These are phyloP conservation scores for Parapsyche elsis DNA, from an alignment of 1,140 invertebrate genomes.

Conservation along the genomic window DNA sequence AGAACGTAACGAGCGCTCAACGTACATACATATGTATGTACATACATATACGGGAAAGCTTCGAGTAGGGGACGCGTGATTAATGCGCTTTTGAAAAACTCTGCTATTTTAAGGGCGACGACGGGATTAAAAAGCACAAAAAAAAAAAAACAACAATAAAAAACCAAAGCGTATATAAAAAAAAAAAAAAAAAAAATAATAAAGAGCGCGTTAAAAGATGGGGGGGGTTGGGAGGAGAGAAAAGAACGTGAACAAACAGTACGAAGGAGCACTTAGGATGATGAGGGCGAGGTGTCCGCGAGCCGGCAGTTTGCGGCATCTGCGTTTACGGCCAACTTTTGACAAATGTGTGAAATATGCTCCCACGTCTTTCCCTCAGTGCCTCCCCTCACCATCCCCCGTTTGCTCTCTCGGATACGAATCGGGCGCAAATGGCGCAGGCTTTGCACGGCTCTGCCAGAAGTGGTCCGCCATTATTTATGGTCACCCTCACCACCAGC, in stretches of 20 bases:
- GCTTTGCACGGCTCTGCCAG: constrained; percentile 40
- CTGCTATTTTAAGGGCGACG: neutral
- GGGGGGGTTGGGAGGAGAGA: neutral
- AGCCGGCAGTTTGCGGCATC: constrained; percentile 2
- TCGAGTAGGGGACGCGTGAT: neutral
- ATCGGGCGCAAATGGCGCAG: constrained; percentile 49
- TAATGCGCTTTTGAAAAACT: constrained; percentile 1
- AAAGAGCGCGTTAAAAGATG: neutral
- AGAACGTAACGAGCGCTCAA: too few relatives aligned
- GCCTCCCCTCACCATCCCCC: neutral
- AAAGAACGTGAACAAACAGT: neutral
- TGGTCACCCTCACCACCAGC: constrained; percentile 21
- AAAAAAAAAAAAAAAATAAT: constrained; percentile 4
- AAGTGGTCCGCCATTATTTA: constrained; percentile 51
- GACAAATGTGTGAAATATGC: constrained; percentile 55
- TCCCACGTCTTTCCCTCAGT: neutral
- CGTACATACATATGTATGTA: too few relatives aligned
- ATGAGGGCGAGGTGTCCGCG: neutral
- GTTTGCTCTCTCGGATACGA: constrained; percentile 50
- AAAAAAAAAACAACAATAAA: neutral
- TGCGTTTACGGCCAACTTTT: constrained; percentile 53
- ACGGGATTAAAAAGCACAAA: neutral
- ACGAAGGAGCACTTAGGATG: constrained; percentile 7
- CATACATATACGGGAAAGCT: neutral
- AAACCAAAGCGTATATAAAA: neutral